phyloP scores from a whole-genome alignment of 2,113 vertebrate species.

The Corythaixoides concolor region DNA sequence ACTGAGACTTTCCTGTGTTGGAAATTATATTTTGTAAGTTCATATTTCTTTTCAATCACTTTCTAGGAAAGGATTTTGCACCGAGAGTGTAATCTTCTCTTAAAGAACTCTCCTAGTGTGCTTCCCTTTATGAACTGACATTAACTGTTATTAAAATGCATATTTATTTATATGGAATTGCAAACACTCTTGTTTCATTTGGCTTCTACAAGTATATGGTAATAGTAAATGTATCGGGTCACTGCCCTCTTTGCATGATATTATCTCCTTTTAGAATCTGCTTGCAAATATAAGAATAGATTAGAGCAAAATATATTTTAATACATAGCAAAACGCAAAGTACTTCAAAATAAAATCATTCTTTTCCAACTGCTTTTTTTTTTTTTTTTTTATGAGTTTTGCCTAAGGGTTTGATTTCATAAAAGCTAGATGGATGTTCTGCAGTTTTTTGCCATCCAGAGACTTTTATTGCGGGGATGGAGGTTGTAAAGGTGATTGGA shows the following conservation, averaged over 20 bases:
- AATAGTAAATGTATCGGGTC: neutral
- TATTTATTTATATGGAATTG: constrained; percentile 48
- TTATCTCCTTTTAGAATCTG: neutral
- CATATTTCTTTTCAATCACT: constrained; percentile 41
- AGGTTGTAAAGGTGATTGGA: neutral
- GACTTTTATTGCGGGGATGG: neutral
- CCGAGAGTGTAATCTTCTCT: neutral
- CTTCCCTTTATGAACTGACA: constrained; percentile 12
- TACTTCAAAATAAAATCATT: neutral
- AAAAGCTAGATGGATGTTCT: neutral
- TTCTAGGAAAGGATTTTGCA: constrained; percentile 35
- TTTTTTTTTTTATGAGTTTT: neutral
- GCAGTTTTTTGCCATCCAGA: neutral
- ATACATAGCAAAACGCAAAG: neutral
- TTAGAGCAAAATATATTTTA: neutral
- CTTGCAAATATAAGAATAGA: neutral
- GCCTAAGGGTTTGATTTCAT: constrained; percentile 30
- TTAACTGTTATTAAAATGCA: constrained; percentile 56
- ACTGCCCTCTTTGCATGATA: neutral
- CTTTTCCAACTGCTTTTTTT: neutral
- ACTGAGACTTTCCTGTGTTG: neutral
- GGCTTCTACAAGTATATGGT: neutral
- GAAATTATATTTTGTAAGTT: neutral
- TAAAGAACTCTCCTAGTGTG: neutral
- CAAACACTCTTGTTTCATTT: constrained; percentile 37